Conservation (phyloP, 1,140 invertebrate species). For the Liolophura sinensis region DNA sequence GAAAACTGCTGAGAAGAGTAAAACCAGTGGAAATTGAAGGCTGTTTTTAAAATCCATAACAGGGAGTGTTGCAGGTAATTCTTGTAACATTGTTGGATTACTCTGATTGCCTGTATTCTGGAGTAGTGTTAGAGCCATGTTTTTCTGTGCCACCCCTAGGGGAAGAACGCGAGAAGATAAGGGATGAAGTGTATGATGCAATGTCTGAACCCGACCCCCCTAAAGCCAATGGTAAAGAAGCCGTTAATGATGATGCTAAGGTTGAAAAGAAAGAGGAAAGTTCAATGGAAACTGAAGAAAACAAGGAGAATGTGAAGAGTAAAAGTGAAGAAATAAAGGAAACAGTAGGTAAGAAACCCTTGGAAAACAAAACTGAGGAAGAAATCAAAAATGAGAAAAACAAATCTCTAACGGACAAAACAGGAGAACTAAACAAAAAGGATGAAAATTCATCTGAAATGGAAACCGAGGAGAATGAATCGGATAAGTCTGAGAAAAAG, state of each 20-base stretch:
- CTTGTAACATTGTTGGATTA: no score
- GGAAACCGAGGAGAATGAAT: slow-evolving; percentile 7
- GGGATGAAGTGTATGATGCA: slow-evolving; percentile 41
- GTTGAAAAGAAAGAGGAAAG: slow-evolving; percentile 12
- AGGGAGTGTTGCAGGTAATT: no score
- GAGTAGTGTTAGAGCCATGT: neutral
- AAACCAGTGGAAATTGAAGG: no score
- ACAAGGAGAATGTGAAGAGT: slow-evolving; percentile 5
- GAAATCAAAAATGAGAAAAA: slow-evolving; percentile 40
- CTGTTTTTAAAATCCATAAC: no score
- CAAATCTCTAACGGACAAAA: slow-evolving; percentile 35
- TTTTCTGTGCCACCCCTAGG: slow-evolving; percentile 12
- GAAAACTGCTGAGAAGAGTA: no score
- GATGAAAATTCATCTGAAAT: neutral
- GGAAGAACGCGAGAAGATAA: slow-evolving; percentile 37
- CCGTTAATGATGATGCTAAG: slow-evolving; percentile 4
- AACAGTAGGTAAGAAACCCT: neutral
- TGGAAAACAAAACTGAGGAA: slow-evolving; percentile 14
- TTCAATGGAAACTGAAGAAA: slow-evolving; percentile 8
- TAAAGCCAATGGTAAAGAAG: slow-evolving; percentile 3
- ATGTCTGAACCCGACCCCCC: slow-evolving; percentile 29
- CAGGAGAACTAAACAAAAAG: slow-evolving; percentile 3
- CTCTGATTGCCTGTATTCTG: neutral
- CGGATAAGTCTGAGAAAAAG: neutral
- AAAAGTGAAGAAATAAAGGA: neutral